phyloP scores from a whole-genome alignment of 2,888 invertebrate species.

The Drosophila dives region DNA sequence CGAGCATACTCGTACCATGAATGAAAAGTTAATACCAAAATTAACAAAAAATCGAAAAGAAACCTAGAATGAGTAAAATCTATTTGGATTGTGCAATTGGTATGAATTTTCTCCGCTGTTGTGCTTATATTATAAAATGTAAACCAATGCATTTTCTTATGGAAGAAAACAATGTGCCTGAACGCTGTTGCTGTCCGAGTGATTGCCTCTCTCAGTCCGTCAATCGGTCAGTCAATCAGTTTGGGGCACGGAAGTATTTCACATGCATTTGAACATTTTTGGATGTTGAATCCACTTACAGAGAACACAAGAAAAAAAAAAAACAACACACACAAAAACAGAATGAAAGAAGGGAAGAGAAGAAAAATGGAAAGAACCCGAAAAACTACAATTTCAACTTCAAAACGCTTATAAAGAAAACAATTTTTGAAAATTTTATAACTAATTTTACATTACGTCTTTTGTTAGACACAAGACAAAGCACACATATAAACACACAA shows the following conservation, averaged over 20 bases:
- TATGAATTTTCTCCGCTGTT: conserved; percentile 79
- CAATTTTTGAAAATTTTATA: conserved; percentile 75
- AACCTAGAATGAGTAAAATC: conserved; percentile 22
- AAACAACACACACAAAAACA: conserved; percentile 10
- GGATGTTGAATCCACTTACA: conserved; percentile 56
- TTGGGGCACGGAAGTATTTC: conserved; percentile 66
- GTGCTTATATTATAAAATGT: conserved; percentile 54
- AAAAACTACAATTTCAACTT: conserved; percentile 80
- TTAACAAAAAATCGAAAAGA: conserved; percentile 6
- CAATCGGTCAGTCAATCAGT: conserved; percentile 29
- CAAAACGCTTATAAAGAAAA: conserved; percentile 78
- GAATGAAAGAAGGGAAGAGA: conserved; percentile 19
- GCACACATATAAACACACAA: neutral
- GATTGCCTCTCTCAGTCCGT: conserved; percentile 12
- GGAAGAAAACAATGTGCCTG: conserved; percentile 60
- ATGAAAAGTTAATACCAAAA: conserved; percentile 1
- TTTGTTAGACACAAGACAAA: conserved; percentile 64
- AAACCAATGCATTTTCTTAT: conserved; percentile 74
- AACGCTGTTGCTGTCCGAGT: conserved; percentile 29
- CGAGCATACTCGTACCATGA: conserved; percentile 28
- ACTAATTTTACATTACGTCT: conserved; percentile 72
- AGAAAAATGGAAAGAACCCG: conserved; percentile 35
- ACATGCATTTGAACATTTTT: conserved; percentile 71
- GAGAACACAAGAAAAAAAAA: conserved; percentile 24
- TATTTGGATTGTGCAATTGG: conserved; percentile 78